A percentile compares a stretch with the other conserved stretches of the same genome.
Evolutionary conservation across 2,888 invertebrate genomes (phyloP).

Genomic region (Perizoma affinitatum): DNA sequence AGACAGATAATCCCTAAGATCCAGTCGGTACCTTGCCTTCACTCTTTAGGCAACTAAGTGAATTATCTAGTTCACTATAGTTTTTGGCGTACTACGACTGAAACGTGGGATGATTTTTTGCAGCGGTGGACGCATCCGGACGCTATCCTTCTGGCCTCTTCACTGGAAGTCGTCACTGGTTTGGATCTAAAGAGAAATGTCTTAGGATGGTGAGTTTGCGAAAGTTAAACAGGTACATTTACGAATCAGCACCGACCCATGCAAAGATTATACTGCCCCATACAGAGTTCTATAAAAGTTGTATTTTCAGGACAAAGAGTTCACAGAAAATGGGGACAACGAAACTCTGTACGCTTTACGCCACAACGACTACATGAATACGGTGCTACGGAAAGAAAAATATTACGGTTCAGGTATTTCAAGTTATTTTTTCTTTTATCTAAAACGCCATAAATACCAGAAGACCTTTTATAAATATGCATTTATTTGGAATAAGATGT

Average conservation of each 20-base stretch:
- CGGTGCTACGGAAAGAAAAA: conserved; percentile 52
- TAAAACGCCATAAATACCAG: too few relatives aligned
- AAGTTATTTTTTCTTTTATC: too few relatives aligned
- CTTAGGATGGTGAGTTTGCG: conserved; percentile 59
- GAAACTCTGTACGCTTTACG: conserved; percentile 51
- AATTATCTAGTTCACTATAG: too few relatives aligned
- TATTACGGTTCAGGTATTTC: conserved; percentile 52
- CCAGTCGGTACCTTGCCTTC: too few relatives aligned
- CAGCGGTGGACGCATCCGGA: conserved; percentile 75
- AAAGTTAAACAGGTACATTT: too few relatives aligned
- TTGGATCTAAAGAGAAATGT: conserved; percentile 75
- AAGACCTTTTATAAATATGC: too few relatives aligned
- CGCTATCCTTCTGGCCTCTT: conserved; percentile 72
- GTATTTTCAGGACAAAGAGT: conserved; percentile 28
- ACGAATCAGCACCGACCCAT: too few relatives aligned
- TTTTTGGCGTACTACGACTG: too few relatives aligned
- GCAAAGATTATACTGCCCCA: too few relatives aligned
- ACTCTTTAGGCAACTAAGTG: too few relatives aligned
- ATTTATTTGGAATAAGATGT: too few relatives aligned
- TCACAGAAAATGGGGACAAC: conserved; percentile 43
- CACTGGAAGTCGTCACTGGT: conserved; percentile 73
- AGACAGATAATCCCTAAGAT: too few relatives aligned
- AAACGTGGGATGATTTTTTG: conserved; percentile 27
- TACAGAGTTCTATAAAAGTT: background rate
- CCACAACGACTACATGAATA: conserved; percentile 52